Evolutionary conservation across 1,140 invertebrate species (phyloP).

Genomic region (Aleiodes sp.): DNA sequence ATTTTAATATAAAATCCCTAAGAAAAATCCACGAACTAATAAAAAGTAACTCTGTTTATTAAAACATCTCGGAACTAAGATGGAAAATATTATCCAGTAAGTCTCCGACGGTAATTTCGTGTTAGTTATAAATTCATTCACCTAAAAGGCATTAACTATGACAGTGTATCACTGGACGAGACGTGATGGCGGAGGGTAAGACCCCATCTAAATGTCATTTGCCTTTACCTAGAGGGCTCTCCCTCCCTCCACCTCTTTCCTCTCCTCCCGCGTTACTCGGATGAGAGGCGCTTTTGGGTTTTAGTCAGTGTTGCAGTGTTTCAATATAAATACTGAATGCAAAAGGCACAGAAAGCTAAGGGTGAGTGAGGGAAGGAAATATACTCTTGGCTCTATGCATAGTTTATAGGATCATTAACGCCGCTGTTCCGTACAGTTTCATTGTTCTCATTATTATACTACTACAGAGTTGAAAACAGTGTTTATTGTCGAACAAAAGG

Average conservation of each 20-base stretch:
- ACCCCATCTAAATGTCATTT: constrained; percentile 5
- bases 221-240: neutral
- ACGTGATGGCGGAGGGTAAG: neutral
- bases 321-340: constrained; percentile 27
- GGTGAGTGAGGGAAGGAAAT: neutral
- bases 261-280: constrained; percentile 1
- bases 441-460: constrained; percentile 36
- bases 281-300: neutral
- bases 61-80: no score
- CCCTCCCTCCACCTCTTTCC: no score
- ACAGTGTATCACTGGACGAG: neutral
- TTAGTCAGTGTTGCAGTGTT: neutral
- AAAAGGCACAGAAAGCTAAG: neutral
- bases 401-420: constrained; percentile 35
- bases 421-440: constrained; percentile 26
- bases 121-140: no score
- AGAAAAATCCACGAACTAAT: no score
- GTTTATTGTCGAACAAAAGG: constrained; percentile 30
- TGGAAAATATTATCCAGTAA: no score
- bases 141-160: neutral
- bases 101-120: no score
- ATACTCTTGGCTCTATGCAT: constrained; percentile 13
- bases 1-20: no score
- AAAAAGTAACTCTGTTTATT: no score
- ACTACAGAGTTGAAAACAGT: constrained; percentile 20